Percentiles rank a stretch among this genome's conserved stretches.
Conservation (phyloP, 2,113 vertebrate species). For the Pelvicachromis taeniatus region DNA sequence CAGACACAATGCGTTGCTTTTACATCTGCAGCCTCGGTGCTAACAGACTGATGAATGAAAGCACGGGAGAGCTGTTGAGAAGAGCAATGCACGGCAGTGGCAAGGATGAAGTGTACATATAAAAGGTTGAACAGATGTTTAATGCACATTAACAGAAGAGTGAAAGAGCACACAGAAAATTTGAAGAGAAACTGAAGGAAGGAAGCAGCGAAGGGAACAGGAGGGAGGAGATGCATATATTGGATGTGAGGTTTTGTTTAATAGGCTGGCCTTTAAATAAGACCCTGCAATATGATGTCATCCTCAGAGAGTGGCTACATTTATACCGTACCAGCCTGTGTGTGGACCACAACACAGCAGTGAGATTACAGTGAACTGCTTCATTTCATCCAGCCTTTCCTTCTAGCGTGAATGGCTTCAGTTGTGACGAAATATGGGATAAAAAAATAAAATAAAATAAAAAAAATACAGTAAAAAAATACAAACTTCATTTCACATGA, state of each 20-base stretch:
- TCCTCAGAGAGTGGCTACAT: background rate
- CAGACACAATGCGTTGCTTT: background rate
- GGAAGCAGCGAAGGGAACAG: background rate
- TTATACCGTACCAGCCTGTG: background rate
- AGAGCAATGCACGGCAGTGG: background rate
- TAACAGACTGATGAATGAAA: background rate
- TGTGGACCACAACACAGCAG: background rate
- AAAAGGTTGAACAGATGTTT: background rate
- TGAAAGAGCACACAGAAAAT: background rate
- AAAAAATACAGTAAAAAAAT: too few species aligned
- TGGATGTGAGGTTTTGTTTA: background rate
- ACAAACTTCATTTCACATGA: background rate
- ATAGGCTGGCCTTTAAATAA: slow-evolving; percentile 12
- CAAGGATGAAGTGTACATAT: background rate
- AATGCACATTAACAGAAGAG: background rate
- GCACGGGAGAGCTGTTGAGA: background rate
- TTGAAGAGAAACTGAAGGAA: background rate
- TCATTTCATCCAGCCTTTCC: background rate
- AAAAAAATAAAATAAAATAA: too few species aligned
- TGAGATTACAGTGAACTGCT: background rate
- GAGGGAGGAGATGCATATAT: background rate
- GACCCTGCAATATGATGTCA: slow-evolving; percentile 49
- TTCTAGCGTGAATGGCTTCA: background rate
- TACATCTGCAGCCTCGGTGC: background rate
- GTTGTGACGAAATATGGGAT: background rate